Percentiles rank a stretch among this genome's conserved stretches.
Conservation (phyloP, 2,113 vertebrate species). For the Halichoeres trimaculatus region DNA sequence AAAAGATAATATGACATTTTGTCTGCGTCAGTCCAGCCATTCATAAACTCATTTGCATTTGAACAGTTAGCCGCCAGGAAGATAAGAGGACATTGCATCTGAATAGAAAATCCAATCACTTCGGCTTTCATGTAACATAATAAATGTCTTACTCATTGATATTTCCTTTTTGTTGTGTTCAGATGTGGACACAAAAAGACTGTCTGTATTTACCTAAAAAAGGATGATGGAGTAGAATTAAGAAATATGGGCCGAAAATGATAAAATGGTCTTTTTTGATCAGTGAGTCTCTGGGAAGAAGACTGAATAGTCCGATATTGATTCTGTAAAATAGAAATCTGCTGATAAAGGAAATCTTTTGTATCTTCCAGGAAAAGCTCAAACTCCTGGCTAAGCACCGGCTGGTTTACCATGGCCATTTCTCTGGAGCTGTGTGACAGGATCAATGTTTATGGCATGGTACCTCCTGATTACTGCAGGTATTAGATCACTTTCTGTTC, state of each 20-base stretch:
- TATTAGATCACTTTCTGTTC: slow-evolving; percentile 57
- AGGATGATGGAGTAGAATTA: slow-evolving; percentile 2
- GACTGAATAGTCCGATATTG: neutral
- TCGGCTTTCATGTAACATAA: slow-evolving; percentile 27
- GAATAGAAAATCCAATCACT: slow-evolving; percentile 19
- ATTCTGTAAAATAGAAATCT: neutral
- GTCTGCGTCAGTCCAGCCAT: slow-evolving; percentile 14
- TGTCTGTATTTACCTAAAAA: slow-evolving; percentile 7
- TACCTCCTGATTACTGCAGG: slow-evolving; percentile 96
- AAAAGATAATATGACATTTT: slow-evolving; percentile 21
- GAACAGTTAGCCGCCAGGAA: slow-evolving; percentile 21
- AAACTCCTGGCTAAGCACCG: slow-evolving; percentile 96
- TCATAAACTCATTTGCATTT: slow-evolving; percentile 49
- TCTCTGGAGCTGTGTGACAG: slow-evolving; percentile 93
- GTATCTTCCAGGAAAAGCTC: slow-evolving; percentile 90
- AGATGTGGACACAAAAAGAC: neutral
- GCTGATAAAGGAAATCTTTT: neutral
- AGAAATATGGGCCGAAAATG: neutral
- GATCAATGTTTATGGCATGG: slow-evolving; percentile 94
- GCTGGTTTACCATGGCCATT: slow-evolving; percentile 96
- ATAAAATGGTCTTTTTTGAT: neutral
- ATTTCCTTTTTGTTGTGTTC: slow-evolving; percentile 14
- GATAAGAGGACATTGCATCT: slow-evolving; percentile 28
- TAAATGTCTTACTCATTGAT: slow-evolving; percentile 7
- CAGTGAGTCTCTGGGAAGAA: neutral